These are phyloP conservation scores for Actenoides lindsayi DNA, from an alignment of 2,113 vertebrate species.

Conservation along the genomic window DNA sequence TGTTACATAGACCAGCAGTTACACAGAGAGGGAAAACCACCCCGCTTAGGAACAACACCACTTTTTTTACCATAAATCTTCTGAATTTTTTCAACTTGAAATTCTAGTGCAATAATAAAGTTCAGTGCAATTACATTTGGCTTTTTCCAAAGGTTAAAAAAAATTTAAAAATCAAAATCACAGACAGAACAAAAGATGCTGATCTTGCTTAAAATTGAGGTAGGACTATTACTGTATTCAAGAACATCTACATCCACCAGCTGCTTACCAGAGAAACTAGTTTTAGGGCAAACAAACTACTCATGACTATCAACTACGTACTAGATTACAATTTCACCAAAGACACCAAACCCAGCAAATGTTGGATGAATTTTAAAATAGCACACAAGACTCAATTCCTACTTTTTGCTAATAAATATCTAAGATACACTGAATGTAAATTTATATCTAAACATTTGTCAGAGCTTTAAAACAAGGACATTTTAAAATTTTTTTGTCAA, in stretches of 20 bases:
- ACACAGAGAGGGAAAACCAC: background rate
- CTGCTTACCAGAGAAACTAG: background rate
- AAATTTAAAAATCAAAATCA: background rate
- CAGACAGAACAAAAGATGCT: background rate
- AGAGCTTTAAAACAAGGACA: background rate
- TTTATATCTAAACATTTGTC: background rate
- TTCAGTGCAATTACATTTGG: background rate
- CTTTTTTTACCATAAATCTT: background rate
- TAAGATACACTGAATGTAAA: background rate
- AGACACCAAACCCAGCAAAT: background rate
- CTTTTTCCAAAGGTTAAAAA: background rate
- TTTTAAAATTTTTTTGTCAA: background rate
- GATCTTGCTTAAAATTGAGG: background rate
- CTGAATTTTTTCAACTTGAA: background rate
- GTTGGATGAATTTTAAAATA: background rate
- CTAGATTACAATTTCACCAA: background rate
- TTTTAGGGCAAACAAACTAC: background rate
- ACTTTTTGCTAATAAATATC: background rate
- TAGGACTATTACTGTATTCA: background rate
- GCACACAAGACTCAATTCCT: background rate
- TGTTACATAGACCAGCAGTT: background rate
- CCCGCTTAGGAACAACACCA: background rate
- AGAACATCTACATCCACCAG: background rate
- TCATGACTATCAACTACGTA: fast-evolving
- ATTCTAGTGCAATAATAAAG: background rate